These are phyloP conservation scores for Mormoops blainvillei DNA, from an alignment of 2,113 vertebrate species.

Conservation along the genomic window DNA sequence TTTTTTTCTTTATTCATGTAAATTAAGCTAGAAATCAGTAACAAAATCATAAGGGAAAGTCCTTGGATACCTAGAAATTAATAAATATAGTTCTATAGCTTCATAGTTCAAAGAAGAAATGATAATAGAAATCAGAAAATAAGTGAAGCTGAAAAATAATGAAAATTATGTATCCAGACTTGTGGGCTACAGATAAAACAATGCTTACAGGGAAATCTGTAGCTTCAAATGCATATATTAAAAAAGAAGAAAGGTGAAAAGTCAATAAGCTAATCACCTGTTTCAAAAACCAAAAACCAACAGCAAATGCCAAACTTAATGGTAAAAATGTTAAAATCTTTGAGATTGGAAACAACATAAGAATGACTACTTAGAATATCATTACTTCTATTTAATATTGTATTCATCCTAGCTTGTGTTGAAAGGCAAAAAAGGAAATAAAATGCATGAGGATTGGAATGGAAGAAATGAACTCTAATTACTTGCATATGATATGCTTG, in stretches of 20 bases:
- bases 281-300: not conserved
- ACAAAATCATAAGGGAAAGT: not conserved
- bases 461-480: not conserved
- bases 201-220: not conserved
- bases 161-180: not conserved
- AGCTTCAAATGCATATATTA: not conserved
- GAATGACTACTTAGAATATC: not conserved
- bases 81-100: not conserved
- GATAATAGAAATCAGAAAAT: not conserved
- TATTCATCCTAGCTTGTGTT: not conserved
- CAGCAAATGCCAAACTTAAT: not conserved
- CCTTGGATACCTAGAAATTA: not conserved
- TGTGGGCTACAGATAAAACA: not conserved
- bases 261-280: not conserved
- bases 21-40: not conserved
- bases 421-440: not conserved
- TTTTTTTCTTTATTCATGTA: not conserved
- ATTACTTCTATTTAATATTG: not conserved
- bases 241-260: not conserved
- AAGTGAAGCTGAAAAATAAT: not conserved
- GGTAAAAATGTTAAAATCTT: not conserved
- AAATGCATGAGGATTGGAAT: not conserved
- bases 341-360: not conserved
- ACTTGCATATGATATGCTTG: not conserved
- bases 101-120: slow-evolving; percentile 18